Base-by-base conservation (phyloP, 1,140 invertebrate genomes). In the Lamellibrachia luymesi region DNA sequence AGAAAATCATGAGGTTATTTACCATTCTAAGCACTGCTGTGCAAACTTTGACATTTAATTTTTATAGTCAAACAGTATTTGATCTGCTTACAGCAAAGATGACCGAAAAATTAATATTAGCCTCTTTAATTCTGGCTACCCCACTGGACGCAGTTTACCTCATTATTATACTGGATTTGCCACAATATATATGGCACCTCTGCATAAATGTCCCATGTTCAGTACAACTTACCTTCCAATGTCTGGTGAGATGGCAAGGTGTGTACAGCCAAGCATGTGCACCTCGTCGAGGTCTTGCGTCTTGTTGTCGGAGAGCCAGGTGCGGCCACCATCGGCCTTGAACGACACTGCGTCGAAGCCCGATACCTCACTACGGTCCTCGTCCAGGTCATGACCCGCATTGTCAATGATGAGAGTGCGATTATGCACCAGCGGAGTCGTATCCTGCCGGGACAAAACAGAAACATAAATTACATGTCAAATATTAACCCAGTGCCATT, bases 321-420 rank as follows among this genome's bases (percentile, higher is more conserved):
- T 95, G 50, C 94, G 90, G 8, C 94, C 94, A 2, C 94, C 94
- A 56, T 94, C 94, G 25, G 49, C 92, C 38, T 56, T 89, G 92
- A 51, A 51, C 8, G 50, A 92, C 10, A 13, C 6, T 5, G 50
- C 50, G 22, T 51, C 27, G 49, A 92, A 38, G 8, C n/a, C 50
- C 1, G 50, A 92, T 6, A 51, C 50, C 56, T 92, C 0, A 80
- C 0, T 17, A 22, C 64, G 64, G 64, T 17, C 13, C 25, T 52
- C 92, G 8, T 25, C 56, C n/a, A 94, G 49, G 8, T 91, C 51
- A 90, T 94, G 93, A 49, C 91, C 93, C 49, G 92, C 93, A 91
- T 95, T 95, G 93, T 95, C 94, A 89, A 95, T 94, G 51, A 95
- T 94, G 80, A 95, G 91, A 22, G 95, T 95, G 50, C 94, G 92